These are phyloP conservation scores for Drosophila seguyi DNA, from an alignment of 1,140 invertebrate genomes.

Conservation along the genomic window DNA sequence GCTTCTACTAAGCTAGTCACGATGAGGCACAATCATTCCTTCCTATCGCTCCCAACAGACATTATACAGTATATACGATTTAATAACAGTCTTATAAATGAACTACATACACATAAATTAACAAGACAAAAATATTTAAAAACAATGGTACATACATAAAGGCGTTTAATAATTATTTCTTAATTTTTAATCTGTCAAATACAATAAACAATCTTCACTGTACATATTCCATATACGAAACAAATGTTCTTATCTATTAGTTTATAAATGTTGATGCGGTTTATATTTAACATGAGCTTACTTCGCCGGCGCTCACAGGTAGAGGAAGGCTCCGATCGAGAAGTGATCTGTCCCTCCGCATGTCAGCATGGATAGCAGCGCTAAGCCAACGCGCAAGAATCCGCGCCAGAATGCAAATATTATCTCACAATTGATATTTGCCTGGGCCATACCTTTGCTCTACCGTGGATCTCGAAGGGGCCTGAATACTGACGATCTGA, in stretches of 20 bases:
- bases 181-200: not conserved
- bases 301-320: conserved; percentile 18
- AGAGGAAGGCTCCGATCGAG: not conserved
- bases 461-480: conserved; percentile 75
- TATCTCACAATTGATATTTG: conserved; percentile 84
- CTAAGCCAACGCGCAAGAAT: conserved; percentile 78
- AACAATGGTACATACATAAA: not conserved
- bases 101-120: not conserved
- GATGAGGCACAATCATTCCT: not conserved
- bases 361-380: conserved; percentile 79
- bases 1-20: conserved; percentile 8
- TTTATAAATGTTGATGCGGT: not conserved
- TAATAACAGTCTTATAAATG: not conserved
- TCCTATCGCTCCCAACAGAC: not conserved
- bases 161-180: not conserved
- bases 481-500: conserved; percentile 79
- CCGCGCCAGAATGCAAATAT: conserved; percentile 77
- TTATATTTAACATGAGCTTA: conserved; percentile 24
- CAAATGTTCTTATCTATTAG: conserved; percentile 19
- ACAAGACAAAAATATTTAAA: no score
- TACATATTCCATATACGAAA: not conserved
- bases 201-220: not conserved
- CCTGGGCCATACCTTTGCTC: conserved; percentile 82
- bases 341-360: conserved; percentile 5
- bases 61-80: not conserved